Evolutionary conservation across 2,888 invertebrate species (phyloP).

Genomic region (Chironomus riparius): DNA sequence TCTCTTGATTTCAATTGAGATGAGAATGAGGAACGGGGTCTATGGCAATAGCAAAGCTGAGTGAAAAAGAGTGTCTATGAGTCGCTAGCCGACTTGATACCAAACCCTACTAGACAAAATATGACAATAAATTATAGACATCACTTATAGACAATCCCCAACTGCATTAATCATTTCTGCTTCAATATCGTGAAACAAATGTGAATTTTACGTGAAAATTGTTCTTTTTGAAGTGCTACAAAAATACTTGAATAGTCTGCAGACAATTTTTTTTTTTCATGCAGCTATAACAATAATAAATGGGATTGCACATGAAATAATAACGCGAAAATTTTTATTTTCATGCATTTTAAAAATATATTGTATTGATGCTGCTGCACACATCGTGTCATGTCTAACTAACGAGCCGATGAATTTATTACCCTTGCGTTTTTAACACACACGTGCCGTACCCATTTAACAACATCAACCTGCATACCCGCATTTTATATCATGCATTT

Average conservation of each 20-base stretch:
- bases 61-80: too few species aligned
- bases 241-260: neutral
- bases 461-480: slow-evolving; percentile 7
- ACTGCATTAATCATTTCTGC: neutral
- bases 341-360: too few species aligned
- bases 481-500: neutral
- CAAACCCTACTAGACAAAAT: too few species aligned
- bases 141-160: too few species aligned
- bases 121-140: too few species aligned
- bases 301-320: too few species aligned
- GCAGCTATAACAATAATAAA: too few species aligned
- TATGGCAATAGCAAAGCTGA: too few species aligned
- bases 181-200: neutral
- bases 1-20: too few species aligned
- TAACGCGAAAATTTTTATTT: too few species aligned
- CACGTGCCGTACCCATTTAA: slow-evolving; percentile 4
- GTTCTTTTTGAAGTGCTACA: neutral
- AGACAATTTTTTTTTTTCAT: neutral
- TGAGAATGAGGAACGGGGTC: too few species aligned
- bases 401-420: neutral
- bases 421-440: neutral
- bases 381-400: neutral
- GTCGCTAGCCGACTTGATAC: too few species aligned
- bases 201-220: neutral
- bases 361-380: neutral